Conservation (phyloP, 2,888 invertebrate species). For the Oxyteleia sp. region DNA sequence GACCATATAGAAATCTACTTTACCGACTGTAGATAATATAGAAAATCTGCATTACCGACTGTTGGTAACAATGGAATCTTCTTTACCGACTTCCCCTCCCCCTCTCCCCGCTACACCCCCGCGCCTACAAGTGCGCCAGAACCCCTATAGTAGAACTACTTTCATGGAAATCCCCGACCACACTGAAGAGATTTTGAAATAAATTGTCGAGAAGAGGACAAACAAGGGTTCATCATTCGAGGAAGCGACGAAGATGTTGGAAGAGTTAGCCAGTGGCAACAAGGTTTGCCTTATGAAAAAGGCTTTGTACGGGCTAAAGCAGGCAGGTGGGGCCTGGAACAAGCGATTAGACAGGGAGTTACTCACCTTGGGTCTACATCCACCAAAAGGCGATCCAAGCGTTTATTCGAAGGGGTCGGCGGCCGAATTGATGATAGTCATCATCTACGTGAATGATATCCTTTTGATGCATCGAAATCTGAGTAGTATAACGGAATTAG, state of each 20-base stretch:
- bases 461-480: not conserved
- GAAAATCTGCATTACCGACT: too few species aligned
- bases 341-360: slow-evolving; percentile 1
- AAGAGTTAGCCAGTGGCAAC: slow-evolving; percentile 1
- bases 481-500: not conserved
- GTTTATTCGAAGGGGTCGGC: not conserved
- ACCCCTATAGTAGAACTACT: too few species aligned
- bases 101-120: too few species aligned
- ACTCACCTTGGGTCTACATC: not conserved
- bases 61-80: too few species aligned
- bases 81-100: too few species aligned
- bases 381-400: slow-evolving; percentile 26
- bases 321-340: slow-evolving; percentile 41
- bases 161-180: slow-evolving; percentile 12
- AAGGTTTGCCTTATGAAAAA: slow-evolving; percentile 37
- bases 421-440: not conserved
- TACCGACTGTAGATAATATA: too few species aligned
- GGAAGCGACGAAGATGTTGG: not conserved
- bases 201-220: not conserved
- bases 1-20: too few species aligned
- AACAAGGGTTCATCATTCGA: not conserved
- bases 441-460: not conserved
- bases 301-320: slow-evolving; percentile 37
- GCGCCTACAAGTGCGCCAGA: too few species aligned
- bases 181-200: slow-evolving; percentile 4